Evolutionary conservation across 2,797 vertebrate genomes (phyloP).

Genomic region (Amphiprion clarkii): DNA sequence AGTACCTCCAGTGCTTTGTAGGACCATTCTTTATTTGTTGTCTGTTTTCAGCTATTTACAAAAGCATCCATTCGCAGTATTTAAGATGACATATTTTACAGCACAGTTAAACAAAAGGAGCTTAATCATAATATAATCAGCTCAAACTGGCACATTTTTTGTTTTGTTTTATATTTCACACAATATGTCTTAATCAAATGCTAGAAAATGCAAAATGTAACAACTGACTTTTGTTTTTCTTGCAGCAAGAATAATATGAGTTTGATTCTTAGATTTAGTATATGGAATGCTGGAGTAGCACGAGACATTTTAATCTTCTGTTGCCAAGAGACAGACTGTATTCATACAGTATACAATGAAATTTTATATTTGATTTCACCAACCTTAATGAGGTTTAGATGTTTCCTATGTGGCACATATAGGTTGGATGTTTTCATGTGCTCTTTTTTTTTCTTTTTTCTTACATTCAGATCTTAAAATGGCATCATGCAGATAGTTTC

Average conservation of each 20-base stretch:
- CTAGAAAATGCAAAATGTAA: slow-evolving; percentile 1
- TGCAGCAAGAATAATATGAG: not conserved
- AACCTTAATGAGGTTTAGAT: slow-evolving; percentile 22
- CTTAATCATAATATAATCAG: not conserved
- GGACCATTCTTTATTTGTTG: not conserved
- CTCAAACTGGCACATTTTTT: not conserved
- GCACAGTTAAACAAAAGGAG: slow-evolving; percentile 1
- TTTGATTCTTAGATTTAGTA: slow-evolving; percentile 4
- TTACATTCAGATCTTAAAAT: slow-evolving; percentile 2
- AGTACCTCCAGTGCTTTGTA: not conserved
- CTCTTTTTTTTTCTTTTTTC: not conserved
- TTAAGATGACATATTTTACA: not conserved
- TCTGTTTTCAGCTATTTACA: not conserved
- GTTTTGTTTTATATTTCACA: not conserved
- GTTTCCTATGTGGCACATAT: slow-evolving; percentile 13
- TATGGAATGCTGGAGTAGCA: slow-evolving; percentile 17
- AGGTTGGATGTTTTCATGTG: slow-evolving; percentile 2
- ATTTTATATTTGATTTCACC: slow-evolving; percentile 17
- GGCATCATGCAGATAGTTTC: not conserved
- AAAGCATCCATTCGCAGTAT: not conserved
- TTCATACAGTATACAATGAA: slow-evolving; percentile 30
- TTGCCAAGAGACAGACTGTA: slow-evolving; percentile 28
- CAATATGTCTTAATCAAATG: not conserved
- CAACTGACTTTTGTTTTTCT: not conserved
- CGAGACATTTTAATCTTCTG: slow-evolving; percentile 42